Base-by-base conservation (phyloP, 2,797 vertebrate genomes). In the Echeneis naucrates region DNA sequence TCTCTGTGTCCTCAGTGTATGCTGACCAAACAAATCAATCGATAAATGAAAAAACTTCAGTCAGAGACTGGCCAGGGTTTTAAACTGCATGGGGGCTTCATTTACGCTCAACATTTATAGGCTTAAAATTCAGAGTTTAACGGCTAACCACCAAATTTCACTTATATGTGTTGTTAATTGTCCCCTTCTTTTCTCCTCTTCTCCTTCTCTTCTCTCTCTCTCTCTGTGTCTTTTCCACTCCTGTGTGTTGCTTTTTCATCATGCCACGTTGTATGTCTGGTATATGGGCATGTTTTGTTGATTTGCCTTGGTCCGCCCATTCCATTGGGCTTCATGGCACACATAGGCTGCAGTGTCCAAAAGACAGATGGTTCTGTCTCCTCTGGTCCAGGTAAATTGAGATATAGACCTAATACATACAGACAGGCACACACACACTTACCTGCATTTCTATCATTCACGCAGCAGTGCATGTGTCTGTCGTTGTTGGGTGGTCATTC, bases 311-410 rank as follows among this genome's bases (percentile, higher is more conserved):
- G 82, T 88, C 65, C 83, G 44, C 69, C 61, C 76, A 78, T 70
- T 66, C 77, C 84, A 76, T 64, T 74, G 90, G 85, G 84, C 89
- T 67, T 87, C 82, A 85, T 74, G 85, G 83, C 70, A 87, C 77
- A 86, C 82, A 87, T 88, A 95, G 95, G 94, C 88, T 78, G 65
- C 60, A 69, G 89, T 73, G 65, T 89, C 81, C 86, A 90, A 89
- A 84, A 89, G 90, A 89, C 91, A 88, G 56, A 90, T 90, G 89
- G 68, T 78, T 89, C 91, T 92, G 85, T 89, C 91, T 71, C 81
- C 83, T 38, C 90, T 94, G 89, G 91, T 92, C 79, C 93, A 95
- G 94, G 94, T 95, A 94, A 94, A 92, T 50, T 53, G 60, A 86
- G 59, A 79, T 50, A 27, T 53, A 82, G 69, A 83, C 23, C 54